These are phyloP conservation scores for Drosophila paucipuncta DNA, from an alignment of 2,888 invertebrate species.

Conservation along the genomic window DNA sequence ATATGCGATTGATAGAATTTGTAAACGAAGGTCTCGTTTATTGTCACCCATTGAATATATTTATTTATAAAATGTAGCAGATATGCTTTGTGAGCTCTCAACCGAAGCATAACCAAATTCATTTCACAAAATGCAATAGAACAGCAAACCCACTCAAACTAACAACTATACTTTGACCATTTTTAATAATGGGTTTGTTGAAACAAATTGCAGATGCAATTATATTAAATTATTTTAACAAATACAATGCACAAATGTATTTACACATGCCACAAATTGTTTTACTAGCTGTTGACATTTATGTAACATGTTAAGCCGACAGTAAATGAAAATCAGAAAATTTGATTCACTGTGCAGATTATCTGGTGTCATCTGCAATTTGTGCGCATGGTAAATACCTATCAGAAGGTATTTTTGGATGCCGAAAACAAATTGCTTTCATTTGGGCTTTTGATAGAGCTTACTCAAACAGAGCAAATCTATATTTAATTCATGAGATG, in stretches of 20 bases:
- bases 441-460: not conserved
- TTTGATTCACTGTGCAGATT: not conserved
- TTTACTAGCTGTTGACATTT: not conserved
- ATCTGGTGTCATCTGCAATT: not conserved
- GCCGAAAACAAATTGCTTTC: not conserved
- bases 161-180: not conserved
- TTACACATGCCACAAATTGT: not conserved
- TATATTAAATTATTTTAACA: no score
- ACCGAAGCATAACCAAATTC: constrained; percentile 2
- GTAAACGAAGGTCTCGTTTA: not conserved
- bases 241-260: not conserved
- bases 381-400: no score
- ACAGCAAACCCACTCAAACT: no score
- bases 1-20: not conserved
- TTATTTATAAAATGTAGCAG: not conserved
- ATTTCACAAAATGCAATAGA: not conserved
- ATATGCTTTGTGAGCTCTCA: not conserved
- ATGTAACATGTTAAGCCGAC: not conserved
- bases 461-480: not conserved
- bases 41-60: not conserved
- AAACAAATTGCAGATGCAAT: not conserved
- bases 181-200: not conserved
- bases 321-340: not conserved
- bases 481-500: not conserved
- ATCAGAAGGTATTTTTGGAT: not conserved